A percentile compares a stretch with the other conserved stretches of the same genome.
Conservation (phyloP, 2,797 vertebrate species). For the Gallinago solitaria region DNA sequence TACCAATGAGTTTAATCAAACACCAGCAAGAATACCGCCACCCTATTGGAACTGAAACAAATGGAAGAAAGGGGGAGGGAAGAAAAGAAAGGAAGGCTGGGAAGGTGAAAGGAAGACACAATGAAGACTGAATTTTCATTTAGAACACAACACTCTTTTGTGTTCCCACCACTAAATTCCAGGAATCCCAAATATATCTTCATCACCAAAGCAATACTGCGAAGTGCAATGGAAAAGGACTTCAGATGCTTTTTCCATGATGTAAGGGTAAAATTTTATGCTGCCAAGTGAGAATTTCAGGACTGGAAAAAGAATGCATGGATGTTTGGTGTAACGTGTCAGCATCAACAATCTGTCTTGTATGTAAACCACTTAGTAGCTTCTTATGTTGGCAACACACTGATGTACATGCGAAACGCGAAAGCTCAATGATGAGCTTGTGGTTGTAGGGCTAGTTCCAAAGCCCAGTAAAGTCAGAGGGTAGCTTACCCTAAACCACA, state of each 20-base stretch:
- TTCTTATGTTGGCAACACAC: neutral
- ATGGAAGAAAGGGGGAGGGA: neutral
- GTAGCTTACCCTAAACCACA: neutral
- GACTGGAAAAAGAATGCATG: constrained; percentile 43
- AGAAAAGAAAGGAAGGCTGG: neutral
- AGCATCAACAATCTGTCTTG: constrained; percentile 34
- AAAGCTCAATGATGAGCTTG: neutral
- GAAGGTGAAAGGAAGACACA: neutral
- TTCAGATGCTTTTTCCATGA: constrained; percentile 28
- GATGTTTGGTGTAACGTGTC: neutral
- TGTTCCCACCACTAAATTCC: constrained; percentile 11
- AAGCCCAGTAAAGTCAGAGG: neutral
- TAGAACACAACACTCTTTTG: neutral
- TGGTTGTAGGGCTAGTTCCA: neutral
- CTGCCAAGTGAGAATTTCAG: constrained; percentile 29
- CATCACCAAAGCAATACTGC: neutral
- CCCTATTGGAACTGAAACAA: neutral
- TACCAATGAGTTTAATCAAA: neutral
- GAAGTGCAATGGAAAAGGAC: constrained; percentile 8
- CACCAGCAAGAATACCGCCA: neutral
- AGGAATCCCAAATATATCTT: constrained; percentile 33
- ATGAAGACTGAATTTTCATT: neutral
- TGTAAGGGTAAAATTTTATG: constrained; percentile 5
- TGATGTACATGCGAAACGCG: neutral
- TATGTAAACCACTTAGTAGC: neutral